These are phyloP conservation scores for Dufourea novaeangliae DNA, from an alignment of 1,140 invertebrate genomes.

Conservation along the genomic window DNA sequence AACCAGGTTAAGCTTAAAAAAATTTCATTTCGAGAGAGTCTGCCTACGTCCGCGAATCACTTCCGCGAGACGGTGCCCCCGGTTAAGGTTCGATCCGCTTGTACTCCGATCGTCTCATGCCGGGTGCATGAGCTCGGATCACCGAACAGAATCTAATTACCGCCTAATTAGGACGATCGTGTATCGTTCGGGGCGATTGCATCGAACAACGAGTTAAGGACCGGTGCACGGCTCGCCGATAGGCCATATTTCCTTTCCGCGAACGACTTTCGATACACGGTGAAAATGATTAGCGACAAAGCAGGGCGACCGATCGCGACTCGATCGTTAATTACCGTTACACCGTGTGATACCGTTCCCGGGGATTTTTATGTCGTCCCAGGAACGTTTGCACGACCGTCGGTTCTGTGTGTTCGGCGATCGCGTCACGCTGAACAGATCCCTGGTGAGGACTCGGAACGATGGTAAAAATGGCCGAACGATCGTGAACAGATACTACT, in stretches of 20 bases:
- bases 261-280: conserved; percentile 64
- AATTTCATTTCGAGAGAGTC: conserved; percentile 25
- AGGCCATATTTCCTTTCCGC: conserved; percentile 61
- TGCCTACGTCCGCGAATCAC: neutral
- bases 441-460: neutral
- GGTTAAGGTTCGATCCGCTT: conserved; percentile 5
- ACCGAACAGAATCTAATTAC: conserved; percentile 72
- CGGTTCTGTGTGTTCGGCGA: no score
- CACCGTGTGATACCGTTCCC: conserved; percentile 55
- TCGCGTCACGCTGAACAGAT: neutral
- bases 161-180: conserved; percentile 73
- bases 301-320: conserved; percentile 24
- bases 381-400: conserved; percentile 14
- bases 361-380: neutral
- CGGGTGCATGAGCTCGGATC: conserved; percentile 62
- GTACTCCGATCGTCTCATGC: conserved; percentile 28
- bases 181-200: conserved; percentile 65
- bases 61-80: conserved; percentile 44
- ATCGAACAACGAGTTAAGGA: conserved; percentile 66
- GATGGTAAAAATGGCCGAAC: neutral
- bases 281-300: conserved; percentile 65
- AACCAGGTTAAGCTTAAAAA: conserved; percentile 17
- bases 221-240: conserved; percentile 37
- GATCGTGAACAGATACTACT: neutral
- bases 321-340: conserved; percentile 56